These are phyloP conservation scores for Hirtodrosophila cameraria DNA, from an alignment of 2,888 invertebrate species.

Conservation along the genomic window DNA sequence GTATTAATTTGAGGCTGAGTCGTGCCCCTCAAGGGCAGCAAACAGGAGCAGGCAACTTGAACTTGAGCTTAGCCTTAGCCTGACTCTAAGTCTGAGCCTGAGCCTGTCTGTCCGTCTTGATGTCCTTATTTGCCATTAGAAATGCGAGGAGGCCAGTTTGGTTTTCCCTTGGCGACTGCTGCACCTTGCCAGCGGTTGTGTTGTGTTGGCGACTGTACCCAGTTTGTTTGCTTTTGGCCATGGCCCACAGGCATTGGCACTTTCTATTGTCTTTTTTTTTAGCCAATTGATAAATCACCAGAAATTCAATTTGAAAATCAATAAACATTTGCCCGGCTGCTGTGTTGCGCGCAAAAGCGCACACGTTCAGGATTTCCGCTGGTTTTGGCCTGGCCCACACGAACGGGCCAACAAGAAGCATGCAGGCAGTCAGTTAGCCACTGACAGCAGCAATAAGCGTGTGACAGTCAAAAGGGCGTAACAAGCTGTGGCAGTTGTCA, in stretches of 20 bases:
- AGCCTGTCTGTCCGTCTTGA: background rate
- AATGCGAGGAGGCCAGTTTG: slow-evolving; percentile 64
- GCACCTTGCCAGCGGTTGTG: slow-evolving; percentile 46
- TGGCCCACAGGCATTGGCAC: slow-evolving; percentile 48
- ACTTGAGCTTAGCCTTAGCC: slow-evolving; percentile 33
- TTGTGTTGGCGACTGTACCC: slow-evolving; percentile 58
- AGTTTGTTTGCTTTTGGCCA: slow-evolving; percentile 27
- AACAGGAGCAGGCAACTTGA: slow-evolving; percentile 52
- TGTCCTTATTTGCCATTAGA: slow-evolving; percentile 58
- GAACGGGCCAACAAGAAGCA: slow-evolving; percentile 1
- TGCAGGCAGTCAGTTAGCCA: slow-evolving; percentile 25
- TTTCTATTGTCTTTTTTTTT: slow-evolving; percentile 66
- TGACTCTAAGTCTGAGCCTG: background rate
- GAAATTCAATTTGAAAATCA: slow-evolving; percentile 70
- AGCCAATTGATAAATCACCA: slow-evolving; percentile 60
- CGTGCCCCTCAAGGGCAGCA: slow-evolving; percentile 50
- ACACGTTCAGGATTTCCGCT: slow-evolving; percentile 44
- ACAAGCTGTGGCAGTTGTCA: slow-evolving; percentile 62
- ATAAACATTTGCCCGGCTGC: slow-evolving; percentile 19
- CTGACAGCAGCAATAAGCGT: slow-evolving; percentile 60
- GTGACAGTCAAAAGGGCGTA: slow-evolving; percentile 69
- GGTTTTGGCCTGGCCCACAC: slow-evolving; percentile 29
- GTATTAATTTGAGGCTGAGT: slow-evolving; percentile 74
- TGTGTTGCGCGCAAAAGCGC: background rate
- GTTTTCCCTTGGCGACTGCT: slow-evolving; percentile 57